Conservation (phyloP, 2,113 vertebrate genomes). For the Notechis scutatus region DNA sequence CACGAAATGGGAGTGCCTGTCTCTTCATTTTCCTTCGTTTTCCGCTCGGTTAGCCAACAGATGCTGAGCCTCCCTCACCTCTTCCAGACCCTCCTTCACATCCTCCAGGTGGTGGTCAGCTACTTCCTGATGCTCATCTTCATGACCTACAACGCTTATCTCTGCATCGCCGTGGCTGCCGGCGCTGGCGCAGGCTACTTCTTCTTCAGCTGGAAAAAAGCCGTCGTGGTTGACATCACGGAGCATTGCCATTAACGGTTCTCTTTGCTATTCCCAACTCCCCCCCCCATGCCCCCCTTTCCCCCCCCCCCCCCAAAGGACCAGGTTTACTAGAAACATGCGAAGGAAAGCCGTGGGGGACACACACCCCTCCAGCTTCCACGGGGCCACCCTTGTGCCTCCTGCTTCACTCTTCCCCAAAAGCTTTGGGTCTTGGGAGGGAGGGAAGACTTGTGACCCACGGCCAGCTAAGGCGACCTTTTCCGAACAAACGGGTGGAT, state of each 20-base stretch:
- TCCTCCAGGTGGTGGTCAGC: constrained; percentile 93
- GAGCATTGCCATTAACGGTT: constrained; percentile 90
- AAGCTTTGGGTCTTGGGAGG: not conserved
- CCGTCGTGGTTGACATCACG: constrained; percentile 96
- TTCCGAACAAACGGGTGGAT: not conserved
- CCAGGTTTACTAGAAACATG: constrained; percentile 38
- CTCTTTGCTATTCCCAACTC: not conserved
- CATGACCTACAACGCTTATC: constrained; percentile 97
- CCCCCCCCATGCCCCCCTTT: not conserved
- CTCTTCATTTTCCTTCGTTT: not conserved
- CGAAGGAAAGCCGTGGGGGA: constrained; percentile 35
- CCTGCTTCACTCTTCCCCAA: not conserved
- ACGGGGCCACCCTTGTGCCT: constrained; percentile 10
- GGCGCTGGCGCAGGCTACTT: constrained; percentile 94
- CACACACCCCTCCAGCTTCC: constrained; percentile 35
- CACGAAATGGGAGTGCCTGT: accelerated
- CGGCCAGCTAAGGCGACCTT: not conserved
- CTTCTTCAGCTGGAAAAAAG: constrained; percentile 98
- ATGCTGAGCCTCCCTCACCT: constrained; percentile 92
- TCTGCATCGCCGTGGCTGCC: constrained; percentile 88
- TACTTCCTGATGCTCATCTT: constrained; percentile 98
- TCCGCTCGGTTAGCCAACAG: constrained; percentile 77
- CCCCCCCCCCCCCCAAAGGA: not conserved
- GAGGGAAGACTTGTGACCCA: constrained; percentile 34
- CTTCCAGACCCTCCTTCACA: constrained; percentile 87